Base-by-base conservation (phyloP, 2,888 invertebrate species). In the Caenorhabditis japonica region DNA sequence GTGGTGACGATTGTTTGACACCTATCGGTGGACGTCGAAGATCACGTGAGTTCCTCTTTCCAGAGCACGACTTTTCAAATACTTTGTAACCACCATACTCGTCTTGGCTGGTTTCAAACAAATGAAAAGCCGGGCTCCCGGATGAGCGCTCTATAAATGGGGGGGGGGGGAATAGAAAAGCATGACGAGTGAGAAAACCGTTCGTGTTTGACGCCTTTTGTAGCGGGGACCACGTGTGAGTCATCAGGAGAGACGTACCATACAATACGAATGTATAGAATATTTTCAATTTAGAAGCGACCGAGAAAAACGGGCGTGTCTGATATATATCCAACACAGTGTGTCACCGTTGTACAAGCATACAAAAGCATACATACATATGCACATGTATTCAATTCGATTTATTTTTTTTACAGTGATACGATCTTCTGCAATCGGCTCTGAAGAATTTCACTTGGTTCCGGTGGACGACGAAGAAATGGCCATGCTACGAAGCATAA, bases 401-500 rank as follows among this genome's bases (percentile, higher is more conserved):
- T n/a, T n/a, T n/a, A n/a, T n/a, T n/a, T n/a, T n/a, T 55, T 36
- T 72, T 72, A 13, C 58, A 74, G 74, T 74, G 58, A 47, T 62
- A 58, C 68, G 68, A 69, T 64, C 68, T 12, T 39, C 64, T 19
- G 74, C 74, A 17, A 58, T 69, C 5, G 58, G 55, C 41, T 68
- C 68, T 3, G 53, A 69, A 56, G 74, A 74, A 21, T 60, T 58
- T 56, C 52, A 56, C 44, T 44, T 74, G 38, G 68, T 74, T 23
- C 61, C 60, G 13, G 30, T 74, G 7, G 75, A 75, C 49, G 47
- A 55, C 19, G 75, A 71, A 10, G 77, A 77, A 34, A 25, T 75
- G 47, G 44, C 33, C 12, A 77, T 77, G 77, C 36, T 77, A 12
- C 49, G 59, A n/a, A 77, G 77, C 38, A 77, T 77, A 27, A 75